phyloP scores from a whole-genome alignment of 1,140 invertebrate genomes.

The Stegodyphus dumicola region DNA sequence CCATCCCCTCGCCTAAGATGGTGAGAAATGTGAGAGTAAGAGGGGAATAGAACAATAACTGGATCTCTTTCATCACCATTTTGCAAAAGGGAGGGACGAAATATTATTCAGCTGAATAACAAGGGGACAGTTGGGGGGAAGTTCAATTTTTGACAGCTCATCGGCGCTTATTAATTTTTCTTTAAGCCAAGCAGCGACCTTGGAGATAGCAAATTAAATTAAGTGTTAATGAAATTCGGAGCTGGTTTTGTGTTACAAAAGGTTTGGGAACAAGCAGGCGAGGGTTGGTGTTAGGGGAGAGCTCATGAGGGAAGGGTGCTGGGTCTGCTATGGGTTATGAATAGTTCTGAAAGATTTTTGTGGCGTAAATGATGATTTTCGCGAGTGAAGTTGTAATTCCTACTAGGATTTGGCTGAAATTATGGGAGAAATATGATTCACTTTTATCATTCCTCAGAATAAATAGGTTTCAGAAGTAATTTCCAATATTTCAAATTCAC shows the following conservation, averaged over 20 bases:
- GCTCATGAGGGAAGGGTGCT: conserved; percentile 11
- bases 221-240: conserved; percentile 56
- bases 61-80: neutral
- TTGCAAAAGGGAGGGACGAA: neutral
- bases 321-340: neutral
- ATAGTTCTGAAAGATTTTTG: too few relatives aligned
- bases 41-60: neutral
- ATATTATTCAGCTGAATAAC: neutral
- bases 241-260: neutral
- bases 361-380: too few relatives aligned
- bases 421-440: too few relatives aligned
- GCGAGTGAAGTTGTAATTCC: too few relatives aligned
- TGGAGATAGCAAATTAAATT: conserved; percentile 57
- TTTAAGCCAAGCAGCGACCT: conserved; percentile 47
- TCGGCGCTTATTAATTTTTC: conserved; percentile 61
- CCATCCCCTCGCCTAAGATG: too few relatives aligned
- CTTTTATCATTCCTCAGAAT: too few relatives aligned
- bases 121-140: neutral
- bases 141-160: conserved; percentile 52
- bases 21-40: too few relatives aligned
- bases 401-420: too few relatives aligned
- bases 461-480: too few relatives aligned
- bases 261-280: conserved; percentile 12
- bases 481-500: too few relatives aligned
- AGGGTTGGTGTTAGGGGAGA: neutral